Base-by-base conservation (phyloP, 2,113 vertebrate genomes). In the Capra hircus region DNA sequence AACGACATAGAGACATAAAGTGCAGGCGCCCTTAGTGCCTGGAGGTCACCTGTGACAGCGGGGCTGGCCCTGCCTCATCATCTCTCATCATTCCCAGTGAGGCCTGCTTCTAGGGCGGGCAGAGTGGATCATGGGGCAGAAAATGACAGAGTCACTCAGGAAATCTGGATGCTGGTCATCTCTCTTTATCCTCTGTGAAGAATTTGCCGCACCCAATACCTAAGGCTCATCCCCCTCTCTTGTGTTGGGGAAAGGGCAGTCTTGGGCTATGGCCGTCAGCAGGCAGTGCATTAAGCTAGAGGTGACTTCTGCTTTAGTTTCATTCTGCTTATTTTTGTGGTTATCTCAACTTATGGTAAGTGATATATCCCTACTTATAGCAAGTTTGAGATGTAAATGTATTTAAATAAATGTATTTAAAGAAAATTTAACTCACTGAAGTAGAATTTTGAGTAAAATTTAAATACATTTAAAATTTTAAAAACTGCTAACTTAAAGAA, bases 1-100 rank as follows among this genome's bases (percentile, higher is more conserved):
- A 97, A 95, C 2, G 52, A 93, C 45, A 95, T 2, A 74, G 74
- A 94, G 48, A 95, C 48, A 97, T 4, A 81, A 50, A 90, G 55
- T 5, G 43, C 30, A 43, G 40, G 62, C 6, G 2, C 30, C 5
- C 52, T 9, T 71, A 8, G 53, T 53, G 80, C 45, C 59, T 81
- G 11, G 8, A 40, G 40, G 10, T 50, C 78, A 77, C 23, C 83
- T 15, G 64, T 4, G 33, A 45, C 7, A 17, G 78, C 0, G 6
- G 15, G 60, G 27, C 40, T 0, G 5, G 15, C 14, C 62, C 21
- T 48, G 50, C 48, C 27, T 23, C 6, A 7, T 28, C 23, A 14
- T 52, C 2, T 52, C 8, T 40, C 36, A 6, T n/a, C 33, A 14
- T 5, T 62, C 14, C 2, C 1, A 25, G 48, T 30, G 62, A 82